Base-by-base conservation (phyloP, 2,797 vertebrate genomes). In the Pagetopsis macropterus region DNA sequence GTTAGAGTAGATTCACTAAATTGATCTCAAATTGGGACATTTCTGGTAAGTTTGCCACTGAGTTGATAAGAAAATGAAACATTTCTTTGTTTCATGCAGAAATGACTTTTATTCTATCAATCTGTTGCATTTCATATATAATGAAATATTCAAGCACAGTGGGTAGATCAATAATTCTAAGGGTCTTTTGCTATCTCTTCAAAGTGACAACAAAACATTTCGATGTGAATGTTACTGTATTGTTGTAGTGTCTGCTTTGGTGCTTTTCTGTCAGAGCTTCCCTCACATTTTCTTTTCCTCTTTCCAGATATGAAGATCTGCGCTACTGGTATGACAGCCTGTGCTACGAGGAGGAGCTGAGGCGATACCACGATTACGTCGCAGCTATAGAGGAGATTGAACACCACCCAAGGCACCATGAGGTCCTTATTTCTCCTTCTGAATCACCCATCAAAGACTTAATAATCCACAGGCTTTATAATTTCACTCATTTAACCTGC, bases 261-360 rank as follows among this genome's bases (percentile, higher is more conserved):
- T 46, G 2, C 4, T 3, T 6, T 5, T 52, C 4, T 19, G 4
- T 56, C 4, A 45, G 3, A 56, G 40, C 31, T 31, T 19, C 59
- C 3, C 9, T 73, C 45, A 41, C 69, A 15, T 50, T 48, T 13
- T 72, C 2, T 6, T 31, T 15, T 23, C 9, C 3, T 76, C 14
- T 12, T 9, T 75, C 1, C 68, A 95, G 95, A 73, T 95, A 93
- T 10, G 94, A 96, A 76, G 95, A 95, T 44, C 83, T 95, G 81
- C 91, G 94, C 19, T 95, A 94, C 82, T 95, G 94, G 94, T 95
- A 94, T 11, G 93, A 95, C 78, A 94, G 91, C 56, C 80, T 95
- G 65, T 94, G 92, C 80, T 94, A 94, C 14, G 92, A 95, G 61
- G 95, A 95, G 71, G 92, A 94, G 50, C 85, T 95, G 57, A 85